These are phyloP conservation scores for Drosophila austrosaltans DNA, from an alignment of 2,888 invertebrate species.

Conservation along the genomic window DNA sequence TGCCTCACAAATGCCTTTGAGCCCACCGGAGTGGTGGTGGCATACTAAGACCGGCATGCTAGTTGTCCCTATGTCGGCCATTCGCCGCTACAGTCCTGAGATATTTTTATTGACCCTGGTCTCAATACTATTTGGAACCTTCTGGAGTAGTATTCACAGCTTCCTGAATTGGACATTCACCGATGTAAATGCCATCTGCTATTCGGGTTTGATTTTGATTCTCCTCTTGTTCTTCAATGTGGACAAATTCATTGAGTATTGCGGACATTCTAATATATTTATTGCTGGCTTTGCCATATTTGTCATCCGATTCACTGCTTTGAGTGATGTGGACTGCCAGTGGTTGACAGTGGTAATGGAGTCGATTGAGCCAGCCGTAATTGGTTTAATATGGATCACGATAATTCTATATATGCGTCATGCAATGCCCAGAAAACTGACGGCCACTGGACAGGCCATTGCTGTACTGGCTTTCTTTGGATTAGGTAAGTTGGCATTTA, in stretches of 20 bases:
- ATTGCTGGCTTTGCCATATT: constrained; percentile 92
- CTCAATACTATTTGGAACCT: constrained; percentile 88
- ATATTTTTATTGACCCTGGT: constrained; percentile 88
- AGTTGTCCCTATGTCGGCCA: constrained; percentile 91
- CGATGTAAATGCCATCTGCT: constrained; percentile 69
- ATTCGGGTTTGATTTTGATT: constrained; percentile 71
- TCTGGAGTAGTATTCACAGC: constrained; percentile 92
- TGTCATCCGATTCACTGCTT: constrained; percentile 89
- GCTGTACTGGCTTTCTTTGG: constrained; percentile 92
- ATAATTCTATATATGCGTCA: constrained; percentile 92
- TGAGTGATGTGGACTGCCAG: constrained; percentile 85
- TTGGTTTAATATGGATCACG: constrained; percentile 91
- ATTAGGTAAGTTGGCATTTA: constrained; percentile 84
- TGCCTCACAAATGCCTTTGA: constrained; percentile 87
- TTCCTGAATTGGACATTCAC: constrained; percentile 88
- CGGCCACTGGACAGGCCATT: constrained; percentile 90
- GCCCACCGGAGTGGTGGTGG: constrained; percentile 95
- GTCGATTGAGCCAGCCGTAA: constrained; percentile 89
- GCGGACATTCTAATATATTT: constrained; percentile 91
- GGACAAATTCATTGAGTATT: constrained; percentile 92
- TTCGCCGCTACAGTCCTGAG: constrained; percentile 90
- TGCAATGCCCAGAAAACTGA: constrained; percentile 90
- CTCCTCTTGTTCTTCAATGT: constrained; percentile 85
- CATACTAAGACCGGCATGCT: constrained; percentile 91
- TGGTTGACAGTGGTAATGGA: constrained; percentile 89